These are phyloP conservation scores for Macropus fuliginosus DNA, from an alignment of 2,797 vertebrate genomes.

Conservation along the genomic window DNA sequence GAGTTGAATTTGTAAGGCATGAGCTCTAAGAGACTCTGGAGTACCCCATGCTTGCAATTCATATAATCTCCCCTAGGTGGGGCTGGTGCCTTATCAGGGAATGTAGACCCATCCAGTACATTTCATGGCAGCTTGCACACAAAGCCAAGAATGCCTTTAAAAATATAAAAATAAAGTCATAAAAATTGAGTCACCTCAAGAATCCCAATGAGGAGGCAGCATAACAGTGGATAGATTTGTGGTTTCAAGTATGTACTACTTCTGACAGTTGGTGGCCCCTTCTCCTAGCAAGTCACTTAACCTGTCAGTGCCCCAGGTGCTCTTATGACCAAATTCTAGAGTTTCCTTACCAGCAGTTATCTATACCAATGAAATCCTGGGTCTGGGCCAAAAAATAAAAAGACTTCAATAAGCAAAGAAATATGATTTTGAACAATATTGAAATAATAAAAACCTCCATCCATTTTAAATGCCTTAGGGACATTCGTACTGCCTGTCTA, in stretches of 20 bases:
- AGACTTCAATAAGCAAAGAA: not conserved
- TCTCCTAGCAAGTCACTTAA: not conserved
- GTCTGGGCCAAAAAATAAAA: not conserved
- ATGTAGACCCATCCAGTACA: not conserved
- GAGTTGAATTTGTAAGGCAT: not conserved
- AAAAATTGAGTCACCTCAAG: not conserved
- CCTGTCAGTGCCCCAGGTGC: too few species aligned
- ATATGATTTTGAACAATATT: not conserved
- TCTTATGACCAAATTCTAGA: too few species aligned
- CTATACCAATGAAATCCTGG: not conserved
- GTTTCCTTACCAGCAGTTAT: not conserved
- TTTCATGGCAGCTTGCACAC: not conserved
- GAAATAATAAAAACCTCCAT: not conserved
- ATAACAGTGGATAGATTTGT: not conserved
- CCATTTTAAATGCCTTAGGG: not conserved
- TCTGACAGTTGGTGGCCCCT: not conserved
- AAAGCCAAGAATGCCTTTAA: not conserved
- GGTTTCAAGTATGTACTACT: not conserved
- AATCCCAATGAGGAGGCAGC: not conserved
- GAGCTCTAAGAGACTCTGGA: not conserved
- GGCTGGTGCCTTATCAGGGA: not conserved
- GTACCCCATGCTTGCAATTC: not conserved
- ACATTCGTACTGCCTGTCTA: not conserved
- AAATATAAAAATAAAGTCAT: not conserved
- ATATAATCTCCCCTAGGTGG: not conserved